phyloP scores from a whole-genome alignment of 2,888 invertebrate species.

The Tromatobia lineatoria region DNA sequence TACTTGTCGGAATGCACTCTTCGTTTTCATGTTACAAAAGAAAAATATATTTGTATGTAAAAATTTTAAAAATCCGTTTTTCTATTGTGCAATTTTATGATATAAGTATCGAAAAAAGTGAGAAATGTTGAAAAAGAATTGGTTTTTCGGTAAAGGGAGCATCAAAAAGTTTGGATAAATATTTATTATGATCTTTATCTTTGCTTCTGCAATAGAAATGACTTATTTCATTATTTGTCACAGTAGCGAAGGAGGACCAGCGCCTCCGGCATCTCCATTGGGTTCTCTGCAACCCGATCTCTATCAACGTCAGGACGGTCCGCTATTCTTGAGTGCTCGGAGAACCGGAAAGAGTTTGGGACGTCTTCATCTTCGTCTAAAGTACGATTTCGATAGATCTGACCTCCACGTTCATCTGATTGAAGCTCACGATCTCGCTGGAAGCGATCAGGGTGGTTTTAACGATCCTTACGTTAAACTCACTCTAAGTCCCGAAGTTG shows the following conservation, averaged over 20 bases:
- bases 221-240: not conserved
- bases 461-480: constrained; percentile 96
- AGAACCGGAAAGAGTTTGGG: constrained; percentile 91
- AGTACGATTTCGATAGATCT: constrained; percentile 96
- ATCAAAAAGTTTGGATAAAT: no score
- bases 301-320: constrained; percentile 93
- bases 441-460: constrained; percentile 94
- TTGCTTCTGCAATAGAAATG: no score
- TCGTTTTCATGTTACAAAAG: no score
- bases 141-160: no score
- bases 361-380: constrained; percentile 93
- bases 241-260: constrained; percentile 82
- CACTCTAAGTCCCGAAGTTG: constrained; percentile 93
- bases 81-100: no score
- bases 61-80: no score
- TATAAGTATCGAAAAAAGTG: no score
- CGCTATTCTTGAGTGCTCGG: constrained; percentile 90
- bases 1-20: no score
- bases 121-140: not conserved
- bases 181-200: no score
- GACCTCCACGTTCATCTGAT: constrained; percentile 96
- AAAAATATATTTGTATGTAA: no score
- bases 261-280: constrained; percentile 88
- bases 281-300: constrained; percentile 96
- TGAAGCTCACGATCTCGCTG: constrained; percentile 95